Conservation (phyloP, 2,797 vertebrate genomes). For the Lutjanus campechanus region DNA sequence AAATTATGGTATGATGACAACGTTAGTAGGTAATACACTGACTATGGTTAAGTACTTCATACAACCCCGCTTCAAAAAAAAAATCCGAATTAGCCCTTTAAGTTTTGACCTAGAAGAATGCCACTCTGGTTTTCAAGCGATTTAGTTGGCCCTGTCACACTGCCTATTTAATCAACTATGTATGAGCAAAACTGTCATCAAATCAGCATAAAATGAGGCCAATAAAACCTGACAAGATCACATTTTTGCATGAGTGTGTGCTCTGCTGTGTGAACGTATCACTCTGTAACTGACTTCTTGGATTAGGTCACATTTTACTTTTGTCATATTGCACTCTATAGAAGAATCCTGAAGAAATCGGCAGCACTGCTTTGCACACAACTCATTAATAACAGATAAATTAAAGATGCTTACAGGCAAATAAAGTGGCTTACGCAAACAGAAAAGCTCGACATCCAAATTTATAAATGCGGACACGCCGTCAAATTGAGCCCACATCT, state of each 20-base stretch:
- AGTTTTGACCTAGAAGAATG: slow-evolving; percentile 12
- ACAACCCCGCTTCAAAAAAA: too few species aligned
- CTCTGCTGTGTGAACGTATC: slow-evolving; percentile 4
- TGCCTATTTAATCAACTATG: slow-evolving; percentile 19
- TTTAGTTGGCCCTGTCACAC: slow-evolving; percentile 5
- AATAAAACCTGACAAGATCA: slow-evolving; percentile 11
- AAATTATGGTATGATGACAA: too few species aligned
- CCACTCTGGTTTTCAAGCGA: slow-evolving; percentile 12
- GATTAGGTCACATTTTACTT: slow-evolving; percentile 60
- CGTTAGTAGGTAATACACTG: too few species aligned
- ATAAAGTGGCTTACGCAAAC: slow-evolving; percentile 17
- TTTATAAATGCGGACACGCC: slow-evolving; percentile 1
- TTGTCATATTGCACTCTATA: slow-evolving; percentile 65
- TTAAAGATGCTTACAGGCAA: slow-evolving; percentile 50
- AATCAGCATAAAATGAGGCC: slow-evolving; percentile 30
- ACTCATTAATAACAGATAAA: slow-evolving; percentile 40
- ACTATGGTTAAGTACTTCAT: too few species aligned
- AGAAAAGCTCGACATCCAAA: slow-evolving; percentile 36
- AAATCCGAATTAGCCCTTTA: neutral
- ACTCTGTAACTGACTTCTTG: slow-evolving; percentile 16
- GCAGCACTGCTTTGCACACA: slow-evolving; percentile 36
- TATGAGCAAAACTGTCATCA: slow-evolving; percentile 32
- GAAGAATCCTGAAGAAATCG: slow-evolving; percentile 49
- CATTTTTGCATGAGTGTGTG: neutral
- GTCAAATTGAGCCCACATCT: slow-evolving; percentile 34